These are phyloP conservation scores for Moxostoma hubbsi DNA, from an alignment of 2,797 vertebrate species.

Conservation along the genomic window DNA sequence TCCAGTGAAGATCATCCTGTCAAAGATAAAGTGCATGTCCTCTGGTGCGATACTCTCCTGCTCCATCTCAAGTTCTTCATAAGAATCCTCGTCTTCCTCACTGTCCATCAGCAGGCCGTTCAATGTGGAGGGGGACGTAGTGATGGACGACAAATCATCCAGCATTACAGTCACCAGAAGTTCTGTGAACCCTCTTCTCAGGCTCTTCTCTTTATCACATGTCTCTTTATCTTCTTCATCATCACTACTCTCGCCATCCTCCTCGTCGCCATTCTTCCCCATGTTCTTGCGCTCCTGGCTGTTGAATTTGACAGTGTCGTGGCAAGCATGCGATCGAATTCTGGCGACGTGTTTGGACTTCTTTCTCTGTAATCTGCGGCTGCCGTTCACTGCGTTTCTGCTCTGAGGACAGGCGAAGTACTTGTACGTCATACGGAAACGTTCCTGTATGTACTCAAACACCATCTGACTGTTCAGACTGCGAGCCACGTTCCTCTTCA, in stretches of 20 bases:
- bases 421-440: slow-evolving; percentile 92
- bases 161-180: slow-evolving; percentile 57
- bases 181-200: slow-evolving; percentile 60
- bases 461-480: slow-evolving; percentile 99
- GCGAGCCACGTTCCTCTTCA: slow-evolving; percentile 96
- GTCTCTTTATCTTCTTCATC: slow-evolving; percentile 62
- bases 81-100: slow-evolving; percentile 63
- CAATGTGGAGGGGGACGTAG: slow-evolving; percentile 76
- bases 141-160: slow-evolving; percentile 50
- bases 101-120: slow-evolving; percentile 80
- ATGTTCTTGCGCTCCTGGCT: slow-evolving; percentile 19
- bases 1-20: slow-evolving; percentile 94
- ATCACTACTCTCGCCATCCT: slow-evolving; percentile 55
- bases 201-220: slow-evolving; percentile 31
- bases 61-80: slow-evolving; percentile 55
- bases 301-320: not conserved
- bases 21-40: slow-evolving; percentile 91
- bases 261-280: slow-evolving; percentile 13
- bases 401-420: slow-evolving; percentile 96
- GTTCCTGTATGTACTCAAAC: slow-evolving; percentile 96
- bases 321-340: not conserved
- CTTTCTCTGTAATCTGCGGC: slow-evolving; percentile 62
- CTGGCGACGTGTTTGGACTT: slow-evolving; percentile 39
- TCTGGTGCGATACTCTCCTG: slow-evolving; percentile 73
- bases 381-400: slow-evolving; percentile 72